Conservation (phyloP, 2,113 vertebrate species). For the Sylvilagus bachmani region DNA sequence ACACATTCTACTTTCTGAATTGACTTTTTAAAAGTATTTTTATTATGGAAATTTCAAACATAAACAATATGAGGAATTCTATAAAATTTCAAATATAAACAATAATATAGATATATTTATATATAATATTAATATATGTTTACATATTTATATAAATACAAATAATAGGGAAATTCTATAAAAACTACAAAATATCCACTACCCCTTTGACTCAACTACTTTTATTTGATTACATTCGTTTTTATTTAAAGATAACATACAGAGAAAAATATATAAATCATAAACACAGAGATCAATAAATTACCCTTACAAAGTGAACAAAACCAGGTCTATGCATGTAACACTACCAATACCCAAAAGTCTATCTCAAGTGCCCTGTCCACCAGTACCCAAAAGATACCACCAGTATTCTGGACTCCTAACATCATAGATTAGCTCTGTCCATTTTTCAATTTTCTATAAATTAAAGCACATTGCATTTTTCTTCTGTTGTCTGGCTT, state of each 20-base stretch:
- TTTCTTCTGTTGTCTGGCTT: neutral
- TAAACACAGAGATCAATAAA: constrained; percentile 42
- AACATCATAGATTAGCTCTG: neutral
- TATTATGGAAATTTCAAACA: constrained; percentile 56
- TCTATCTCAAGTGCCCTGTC: neutral
- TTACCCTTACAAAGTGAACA: neutral
- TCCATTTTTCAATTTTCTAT: constrained; percentile 42
- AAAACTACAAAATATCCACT: neutral
- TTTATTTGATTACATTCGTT: constrained; percentile 36
- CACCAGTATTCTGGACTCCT: neutral
- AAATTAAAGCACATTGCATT: neutral
- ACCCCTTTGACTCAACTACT: constrained; percentile 31
- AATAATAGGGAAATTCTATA: no score
- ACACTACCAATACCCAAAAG: neutral
- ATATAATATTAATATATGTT: no score
- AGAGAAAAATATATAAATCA: constrained; percentile 40
- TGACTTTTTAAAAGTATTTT: constrained; percentile 23
- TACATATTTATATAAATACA: no score
- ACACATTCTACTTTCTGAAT: neutral
- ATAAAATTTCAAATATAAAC: neutral
- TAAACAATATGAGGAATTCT: neutral
- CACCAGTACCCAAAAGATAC: neutral
- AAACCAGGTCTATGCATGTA: neutral
- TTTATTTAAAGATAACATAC: constrained; percentile 42
- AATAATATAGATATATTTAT: neutral